Conservation (phyloP, 2,888 invertebrate genomes). For the Philhelius pedissequus region DNA sequence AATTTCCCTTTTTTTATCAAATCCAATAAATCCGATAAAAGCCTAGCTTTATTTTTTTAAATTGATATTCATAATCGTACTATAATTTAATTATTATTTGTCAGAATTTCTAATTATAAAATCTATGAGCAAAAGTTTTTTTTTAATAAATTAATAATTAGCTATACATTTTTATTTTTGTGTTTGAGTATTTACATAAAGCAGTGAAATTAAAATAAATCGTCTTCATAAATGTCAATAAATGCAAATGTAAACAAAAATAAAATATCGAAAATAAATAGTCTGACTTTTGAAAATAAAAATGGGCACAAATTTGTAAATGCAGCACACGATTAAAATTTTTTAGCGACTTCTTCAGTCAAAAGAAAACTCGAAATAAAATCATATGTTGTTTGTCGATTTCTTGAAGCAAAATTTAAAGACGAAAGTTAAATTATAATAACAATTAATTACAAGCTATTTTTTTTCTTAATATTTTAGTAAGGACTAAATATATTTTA, state of each 20-base stretch:
- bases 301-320: too few species aligned
- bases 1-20: not conserved
- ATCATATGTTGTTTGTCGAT: too few species aligned
- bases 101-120: conserved; percentile 58
- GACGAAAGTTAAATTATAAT: not conserved
- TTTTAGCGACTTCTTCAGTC: too few species aligned
- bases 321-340: too few species aligned
- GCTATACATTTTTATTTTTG: not conserved
- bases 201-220: not conserved
- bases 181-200: conserved; percentile 19
- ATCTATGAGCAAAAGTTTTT: conserved; percentile 55
- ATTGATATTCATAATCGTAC: not conserved
- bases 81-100: conserved; percentile 38
- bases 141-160: not conserved
- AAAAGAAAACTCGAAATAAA: too few species aligned
- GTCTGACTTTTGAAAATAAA: too few species aligned
- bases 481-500: conserved; percentile 18
- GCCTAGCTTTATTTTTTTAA: conserved; percentile 27
- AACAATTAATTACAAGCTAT: conserved; percentile 26
- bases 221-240: too few species aligned
- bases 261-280: too few species aligned
- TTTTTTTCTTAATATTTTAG: not conserved
- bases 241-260: not conserved
- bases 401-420: not conserved
- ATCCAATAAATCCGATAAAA: conserved; percentile 25